Percentiles rank a stretch among this genome's conserved stretches.
Evolutionary conservation across 2,888 invertebrate genomes (phyloP).

Genomic region (Ctena decussata): DNA sequence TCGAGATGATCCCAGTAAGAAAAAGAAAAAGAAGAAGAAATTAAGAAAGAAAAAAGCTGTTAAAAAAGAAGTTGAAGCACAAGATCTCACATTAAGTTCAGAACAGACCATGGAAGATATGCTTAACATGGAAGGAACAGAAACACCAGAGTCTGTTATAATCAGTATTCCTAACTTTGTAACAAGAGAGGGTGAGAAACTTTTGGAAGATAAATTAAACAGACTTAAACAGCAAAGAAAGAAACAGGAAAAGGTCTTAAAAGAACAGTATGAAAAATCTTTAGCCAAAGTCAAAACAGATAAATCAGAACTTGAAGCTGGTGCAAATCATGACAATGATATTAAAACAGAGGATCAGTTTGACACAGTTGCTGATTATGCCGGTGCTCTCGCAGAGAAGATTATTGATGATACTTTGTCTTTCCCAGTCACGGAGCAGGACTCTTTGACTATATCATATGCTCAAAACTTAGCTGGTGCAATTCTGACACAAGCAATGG

Average conservation of each 20-base stretch:
- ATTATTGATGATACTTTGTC: conserved; percentile 57
- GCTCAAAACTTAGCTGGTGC: conserved; percentile 63
- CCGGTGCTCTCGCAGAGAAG: conserved; percentile 48
- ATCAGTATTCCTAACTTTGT: background rate
- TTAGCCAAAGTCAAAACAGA: conserved; percentile 2
- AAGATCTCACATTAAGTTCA: conserved; percentile 16
- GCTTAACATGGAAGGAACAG: conserved; percentile 32
- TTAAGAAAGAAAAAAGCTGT: conserved; percentile 38
- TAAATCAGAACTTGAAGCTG: conserved; percentile 28
- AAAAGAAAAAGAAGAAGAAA: conserved; percentile 47
- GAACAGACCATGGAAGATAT: conserved; percentile 38
- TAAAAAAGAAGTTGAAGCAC: background rate
- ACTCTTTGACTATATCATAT: conserved; percentile 61
- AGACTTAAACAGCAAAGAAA: background rate
- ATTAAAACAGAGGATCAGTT: conserved; percentile 12
- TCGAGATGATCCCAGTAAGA: conserved; percentile 26
- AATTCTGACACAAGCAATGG: conserved; percentile 62
- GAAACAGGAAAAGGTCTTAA: background rate
- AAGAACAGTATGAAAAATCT: background rate
- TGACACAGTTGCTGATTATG: conserved; percentile 48
- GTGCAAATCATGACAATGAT: conserved; percentile 38
- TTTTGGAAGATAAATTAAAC: conserved; percentile 5
- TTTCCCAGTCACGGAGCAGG: conserved; percentile 44
- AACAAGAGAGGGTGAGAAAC: background rate
- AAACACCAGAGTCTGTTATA: conserved; percentile 51